Base-by-base conservation (phyloP, 2,113 vertebrate genomes). In the Anas platyrhynchos region DNA sequence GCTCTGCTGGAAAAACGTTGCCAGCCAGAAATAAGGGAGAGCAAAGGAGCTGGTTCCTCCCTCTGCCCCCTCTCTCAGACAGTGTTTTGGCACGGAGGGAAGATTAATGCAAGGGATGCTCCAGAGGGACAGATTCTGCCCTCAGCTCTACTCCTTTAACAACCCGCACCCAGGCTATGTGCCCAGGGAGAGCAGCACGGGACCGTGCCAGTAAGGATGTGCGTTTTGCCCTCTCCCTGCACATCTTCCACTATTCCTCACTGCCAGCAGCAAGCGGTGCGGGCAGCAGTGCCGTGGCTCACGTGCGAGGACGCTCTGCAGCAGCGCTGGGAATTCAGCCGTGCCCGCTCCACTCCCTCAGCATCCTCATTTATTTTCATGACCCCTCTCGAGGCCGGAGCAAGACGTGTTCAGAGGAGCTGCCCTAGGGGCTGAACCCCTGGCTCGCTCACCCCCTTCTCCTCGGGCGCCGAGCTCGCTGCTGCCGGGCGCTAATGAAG, bases 1-100 rank as follows among this genome's bases (percentile, higher is more conserved):
- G 88, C 76, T 94, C 88, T 96, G 74, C 73, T 91, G 94, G 73
- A 90, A 96, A 90, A 89, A 88, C 38, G 56, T 71, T 96, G 72
- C 82, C 90, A 95, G 93, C 76, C 66, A 88, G 79, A 58, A 96
- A 89, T 32, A 9, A 89, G 88, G 34, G 14, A 65, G 89, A 86
- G 90, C 46, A 25, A 56, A 86, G 43, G 73, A 94, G 79, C 32
- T 13, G 2, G 9, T n/a, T 43, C 59, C 79, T 93, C 72, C 72
- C 61, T n/a, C n/a, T 56, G 88, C 77, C 73, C 75, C 78, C 38
- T 85, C 56, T 55, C 54, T 7, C 85, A 76, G 88, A 38, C 78
- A 36, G 43, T 2, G 43, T 22, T 56, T 67, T 25, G 81, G 41
- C 80, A 78, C 0, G 0, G 55, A 55, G 46, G 27, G 48, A 54